Percentiles rank a stretch among this genome's conserved stretches.
Evolutionary conservation across 2,888 invertebrate genomes (phyloP).

Genomic region (Conchocele bisecta): DNA sequence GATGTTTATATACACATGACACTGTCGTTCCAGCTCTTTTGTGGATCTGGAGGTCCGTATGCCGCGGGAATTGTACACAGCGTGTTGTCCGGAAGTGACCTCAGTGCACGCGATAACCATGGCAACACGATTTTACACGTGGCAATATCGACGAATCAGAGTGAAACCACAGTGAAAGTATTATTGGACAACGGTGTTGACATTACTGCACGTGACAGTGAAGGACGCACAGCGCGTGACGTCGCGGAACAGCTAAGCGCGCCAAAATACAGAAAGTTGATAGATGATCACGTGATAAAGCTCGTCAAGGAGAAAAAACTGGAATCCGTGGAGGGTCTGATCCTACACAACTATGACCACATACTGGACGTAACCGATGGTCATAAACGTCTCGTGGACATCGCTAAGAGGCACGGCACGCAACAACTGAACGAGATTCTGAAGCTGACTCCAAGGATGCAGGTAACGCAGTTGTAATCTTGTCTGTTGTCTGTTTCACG

Average conservation of each 20-base stretch:
- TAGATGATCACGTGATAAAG: constrained; percentile 69
- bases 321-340: constrained; percentile 72
- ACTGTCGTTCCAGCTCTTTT: constrained; percentile 66
- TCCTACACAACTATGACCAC: constrained; percentile 79
- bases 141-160: constrained; percentile 63
- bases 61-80: constrained; percentile 68
- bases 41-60: constrained; percentile 65
- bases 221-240: constrained; percentile 70
- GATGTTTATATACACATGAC: too few relatives aligned
- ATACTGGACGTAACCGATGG: constrained; percentile 73
- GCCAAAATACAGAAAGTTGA: constrained; percentile 56
- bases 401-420: constrained; percentile 74
- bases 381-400: constrained; percentile 68
- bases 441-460: constrained; percentile 72
- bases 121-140: constrained; percentile 75
- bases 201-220: constrained; percentile 69
- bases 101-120: constrained; percentile 64
- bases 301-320: constrained; percentile 69
- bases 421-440: constrained; percentile 73
- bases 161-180: constrained; percentile 57
- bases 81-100: constrained; percentile 70
- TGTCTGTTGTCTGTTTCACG: too few relatives aligned
- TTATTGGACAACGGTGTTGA: constrained; percentile 63
- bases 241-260: constrained; percentile 64
- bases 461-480: too few relatives aligned